Percentiles rank a stretch among this genome's conserved stretches.
Conservation (phyloP, 37 sponge, comb jelly and placozoan species). For the Dysidea cf. avara region DNA sequence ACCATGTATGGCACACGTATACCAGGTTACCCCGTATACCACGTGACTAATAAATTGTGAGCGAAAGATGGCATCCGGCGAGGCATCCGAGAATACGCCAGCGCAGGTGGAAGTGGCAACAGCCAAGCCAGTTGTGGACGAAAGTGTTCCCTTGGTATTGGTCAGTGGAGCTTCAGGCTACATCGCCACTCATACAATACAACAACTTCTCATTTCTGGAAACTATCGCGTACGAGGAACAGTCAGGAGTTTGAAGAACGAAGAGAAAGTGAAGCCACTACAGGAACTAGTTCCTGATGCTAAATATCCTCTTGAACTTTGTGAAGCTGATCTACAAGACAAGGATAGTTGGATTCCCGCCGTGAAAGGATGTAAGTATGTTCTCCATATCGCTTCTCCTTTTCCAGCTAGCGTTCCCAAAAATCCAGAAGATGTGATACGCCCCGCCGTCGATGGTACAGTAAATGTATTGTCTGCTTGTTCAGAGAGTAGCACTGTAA, state of each 20-base stretch:
- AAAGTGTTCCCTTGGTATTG: slow-evolving; percentile 53
- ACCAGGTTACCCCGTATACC: too few relatives aligned
- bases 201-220: slow-evolving; percentile 65
- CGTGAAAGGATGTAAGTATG: slow-evolving; percentile 76
- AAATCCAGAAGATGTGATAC: slow-evolving; percentile 35
- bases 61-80: too few relatives aligned
- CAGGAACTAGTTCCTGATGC: slow-evolving; percentile 61
- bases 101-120: too few relatives aligned
- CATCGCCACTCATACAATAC: slow-evolving; percentile 73
- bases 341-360: slow-evolving; percentile 76
- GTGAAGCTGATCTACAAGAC: slow-evolving; percentile 76
- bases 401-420: slow-evolving; percentile 30
- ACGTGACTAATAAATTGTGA: too few relatives aligned
- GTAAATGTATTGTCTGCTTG: slow-evolving; percentile 83
- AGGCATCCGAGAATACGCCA: too few relatives aligned
- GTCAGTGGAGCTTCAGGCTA: slow-evolving; percentile 94
- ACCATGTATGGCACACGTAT: too few relatives aligned
- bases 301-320: slow-evolving; percentile 66
- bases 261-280: slow-evolving; percentile 66
- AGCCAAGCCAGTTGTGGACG: background rate
- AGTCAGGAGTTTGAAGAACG: slow-evolving; percentile 64
- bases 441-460: slow-evolving; percentile 82
- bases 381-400: slow-evolving; percentile 90
- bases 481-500: slow-evolving; percentile 68
- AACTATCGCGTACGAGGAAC: slow-evolving; percentile 75